Percentiles rank a stretch among this genome's conserved stretches.
phyloP scores from a whole-genome alignment of 2,888 invertebrate species.

The Desoria tigrina region DNA sequence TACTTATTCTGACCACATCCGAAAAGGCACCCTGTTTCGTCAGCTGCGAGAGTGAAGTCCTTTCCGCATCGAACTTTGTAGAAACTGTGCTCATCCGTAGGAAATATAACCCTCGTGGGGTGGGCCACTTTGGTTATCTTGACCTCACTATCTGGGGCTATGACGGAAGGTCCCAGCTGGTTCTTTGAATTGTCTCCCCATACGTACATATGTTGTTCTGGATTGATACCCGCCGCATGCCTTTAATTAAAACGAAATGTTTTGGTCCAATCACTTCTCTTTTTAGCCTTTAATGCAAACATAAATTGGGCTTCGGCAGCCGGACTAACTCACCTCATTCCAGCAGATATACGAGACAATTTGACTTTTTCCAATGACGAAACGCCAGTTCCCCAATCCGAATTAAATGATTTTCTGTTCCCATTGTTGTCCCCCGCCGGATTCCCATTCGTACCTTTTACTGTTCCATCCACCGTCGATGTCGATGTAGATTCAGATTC shows the following conservation, averaged over 20 bases:
- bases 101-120: slow-evolving; percentile 7
- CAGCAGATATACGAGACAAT: background rate
- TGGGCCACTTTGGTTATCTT: background rate
- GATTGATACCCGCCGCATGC: slow-evolving; percentile 68
- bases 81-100: slow-evolving; percentile 57
- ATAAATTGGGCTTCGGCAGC: slow-evolving; percentile 14
- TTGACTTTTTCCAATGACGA: too few species aligned
- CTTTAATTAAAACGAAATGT: too few species aligned
- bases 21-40: slow-evolving; percentile 64
- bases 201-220: slow-evolving; percentile 64
- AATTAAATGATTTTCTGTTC: too few species aligned
- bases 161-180: slow-evolving; percentile 55
- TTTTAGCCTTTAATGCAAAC: too few species aligned
- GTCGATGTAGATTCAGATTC: too few species aligned
- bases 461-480: too few species aligned
- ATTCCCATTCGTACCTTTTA: too few species aligned
- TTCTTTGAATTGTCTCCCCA: slow-evolving; percentile 69
- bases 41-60: slow-evolving; percentile 70
- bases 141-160: slow-evolving; percentile 4
- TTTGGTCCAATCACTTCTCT: slow-evolving; percentile 9
- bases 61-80: slow-evolving; percentile 72
- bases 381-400: too few species aligned
- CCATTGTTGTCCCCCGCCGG: too few species aligned
- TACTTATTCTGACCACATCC: slow-evolving; percentile 83
- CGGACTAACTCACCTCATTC: slow-evolving; percentile 1